These are phyloP conservation scores for Protonibea diacanthus DNA, from an alignment of 2,797 vertebrate species.

Conservation along the genomic window DNA sequence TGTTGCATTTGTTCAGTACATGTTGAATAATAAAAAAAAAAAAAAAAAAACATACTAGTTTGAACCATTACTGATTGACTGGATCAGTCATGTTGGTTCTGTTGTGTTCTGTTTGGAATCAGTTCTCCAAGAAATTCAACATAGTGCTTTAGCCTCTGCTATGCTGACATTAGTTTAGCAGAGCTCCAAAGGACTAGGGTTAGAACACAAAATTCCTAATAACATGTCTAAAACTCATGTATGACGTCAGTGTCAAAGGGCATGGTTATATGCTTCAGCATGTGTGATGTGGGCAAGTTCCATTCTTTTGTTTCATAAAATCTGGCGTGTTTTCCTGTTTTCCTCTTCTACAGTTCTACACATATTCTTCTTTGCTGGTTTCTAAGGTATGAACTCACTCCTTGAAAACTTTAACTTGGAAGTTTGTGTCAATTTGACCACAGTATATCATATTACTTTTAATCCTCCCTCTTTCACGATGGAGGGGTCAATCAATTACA, in stretches of 20 bases:
- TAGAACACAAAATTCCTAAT: background rate
- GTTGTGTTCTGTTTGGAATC: too few relatives aligned
- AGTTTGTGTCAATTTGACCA: slow-evolving; percentile 30
- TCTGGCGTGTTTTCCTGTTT: too few relatives aligned
- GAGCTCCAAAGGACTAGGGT: background rate
- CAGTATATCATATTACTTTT: slow-evolving; percentile 24
- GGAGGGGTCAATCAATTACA: slow-evolving; percentile 24
- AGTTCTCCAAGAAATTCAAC: too few relatives aligned
- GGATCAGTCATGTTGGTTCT: too few relatives aligned
- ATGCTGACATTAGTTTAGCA: too few relatives aligned
- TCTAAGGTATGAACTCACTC: slow-evolving; percentile 9
- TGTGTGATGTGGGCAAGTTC: background rate
- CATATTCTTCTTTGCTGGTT: background rate
- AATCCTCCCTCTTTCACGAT: slow-evolving; percentile 46
- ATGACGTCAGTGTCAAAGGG: background rate
- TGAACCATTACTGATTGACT: too few relatives aligned
- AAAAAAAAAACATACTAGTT: too few relatives aligned
- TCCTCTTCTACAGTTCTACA: too few relatives aligned
- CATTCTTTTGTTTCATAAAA: background rate
- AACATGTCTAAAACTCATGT: background rate
- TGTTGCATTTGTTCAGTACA: too few relatives aligned
- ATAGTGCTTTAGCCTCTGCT: too few relatives aligned
- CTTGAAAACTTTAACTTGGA: slow-evolving; percentile 27
- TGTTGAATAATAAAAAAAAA: too few relatives aligned
- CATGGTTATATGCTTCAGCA: too few relatives aligned